These are phyloP conservation scores for Spodoptera exigua DNA, from an alignment of 2,888 invertebrate genomes.

Conservation along the genomic window DNA sequence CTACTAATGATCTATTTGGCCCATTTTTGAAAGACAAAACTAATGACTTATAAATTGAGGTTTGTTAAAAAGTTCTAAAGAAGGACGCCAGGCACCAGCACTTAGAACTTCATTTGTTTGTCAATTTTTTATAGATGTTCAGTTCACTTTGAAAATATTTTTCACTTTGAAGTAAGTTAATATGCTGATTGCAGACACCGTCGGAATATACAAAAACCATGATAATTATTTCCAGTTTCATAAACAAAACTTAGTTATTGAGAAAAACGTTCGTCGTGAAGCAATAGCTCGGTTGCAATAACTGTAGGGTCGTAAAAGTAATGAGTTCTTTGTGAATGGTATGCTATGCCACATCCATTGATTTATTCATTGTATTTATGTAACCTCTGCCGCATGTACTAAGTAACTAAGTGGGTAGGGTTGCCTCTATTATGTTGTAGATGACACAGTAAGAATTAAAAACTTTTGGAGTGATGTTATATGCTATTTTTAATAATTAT, in stretches of 20 bases:
- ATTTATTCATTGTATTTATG: slow-evolving; percentile 51
- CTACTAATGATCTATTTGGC: no score
- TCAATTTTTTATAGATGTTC: no score
- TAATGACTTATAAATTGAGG: no score
- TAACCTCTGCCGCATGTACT: slow-evolving; percentile 28
- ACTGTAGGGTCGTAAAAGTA: slow-evolving; percentile 40
- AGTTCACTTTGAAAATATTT: no score
- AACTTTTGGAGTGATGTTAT: slow-evolving; percentile 1
- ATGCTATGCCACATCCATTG: slow-evolving; percentile 36
- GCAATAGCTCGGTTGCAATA: slow-evolving; percentile 14
- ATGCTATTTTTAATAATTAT: no score
- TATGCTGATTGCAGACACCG: no score
- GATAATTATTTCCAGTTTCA: background rate
- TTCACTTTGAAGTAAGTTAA: no score
- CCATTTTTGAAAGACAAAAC: no score
- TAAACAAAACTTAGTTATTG: slow-evolving; percentile 1
- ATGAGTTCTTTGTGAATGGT: slow-evolving; percentile 36
- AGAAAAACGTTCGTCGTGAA: slow-evolving; percentile 3
- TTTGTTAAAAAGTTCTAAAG: no score
- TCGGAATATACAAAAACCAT: no score
- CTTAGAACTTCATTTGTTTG: no score
- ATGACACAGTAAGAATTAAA: background rate
- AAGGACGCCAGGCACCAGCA: no score
- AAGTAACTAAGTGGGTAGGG: slow-evolving; percentile 34
- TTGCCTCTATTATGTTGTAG: slow-evolving; percentile 1